Evolutionary conservation across 2,888 invertebrate genomes (phyloP), one percentile per base, ranked within the genome.

Genomic region (Alloplasta piceator): DNA sequence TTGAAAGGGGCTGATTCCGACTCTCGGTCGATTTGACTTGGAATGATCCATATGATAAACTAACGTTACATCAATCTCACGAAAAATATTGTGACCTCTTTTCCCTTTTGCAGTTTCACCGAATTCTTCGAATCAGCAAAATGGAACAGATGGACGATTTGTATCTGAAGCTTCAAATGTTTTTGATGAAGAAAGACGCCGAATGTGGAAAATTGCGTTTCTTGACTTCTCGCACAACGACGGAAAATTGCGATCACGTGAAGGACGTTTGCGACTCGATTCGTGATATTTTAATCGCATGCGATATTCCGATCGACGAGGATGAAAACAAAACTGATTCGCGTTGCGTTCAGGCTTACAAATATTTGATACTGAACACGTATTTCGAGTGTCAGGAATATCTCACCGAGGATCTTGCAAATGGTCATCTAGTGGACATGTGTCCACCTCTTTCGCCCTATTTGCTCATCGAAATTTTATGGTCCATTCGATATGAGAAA

Each of bases 391-490:
- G 83, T 6, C 89, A 89, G 64, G 86, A 88, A n/a, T 67, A 85
- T n/a, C 78, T 92, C 5, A 75, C 80, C 0, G 89, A 91, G 60
- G 91, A 92, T 63, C 64, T 85, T n/a, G 48, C 71, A 0, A 84
- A 84, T 67, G 90, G 89, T n/a, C 87, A 89, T 68, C 80, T 91
- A 36, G 90, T 90, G 0, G 88, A 89, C 52, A 88, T 89, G 83
- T 90, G 88, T 74, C 89, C 91, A 9, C 82, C 89, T 10, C 52
- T 91, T 7, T 91, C 92, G 3, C 87, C 89, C 0, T 91, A 90
- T 74, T 79, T 92, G 4, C 84, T 92, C 1, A 73, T 89, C 4
- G 89, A 91, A 82, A 87, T 92, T 61, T 9, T 90, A 0, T 91
- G 89, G 88, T 76, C 71, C 5, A 60, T 91, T 0, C 75, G 86